These are phyloP conservation scores for Habrosyne pyritoides DNA, from an alignment of 2,888 invertebrate species.

Conservation along the genomic window DNA sequence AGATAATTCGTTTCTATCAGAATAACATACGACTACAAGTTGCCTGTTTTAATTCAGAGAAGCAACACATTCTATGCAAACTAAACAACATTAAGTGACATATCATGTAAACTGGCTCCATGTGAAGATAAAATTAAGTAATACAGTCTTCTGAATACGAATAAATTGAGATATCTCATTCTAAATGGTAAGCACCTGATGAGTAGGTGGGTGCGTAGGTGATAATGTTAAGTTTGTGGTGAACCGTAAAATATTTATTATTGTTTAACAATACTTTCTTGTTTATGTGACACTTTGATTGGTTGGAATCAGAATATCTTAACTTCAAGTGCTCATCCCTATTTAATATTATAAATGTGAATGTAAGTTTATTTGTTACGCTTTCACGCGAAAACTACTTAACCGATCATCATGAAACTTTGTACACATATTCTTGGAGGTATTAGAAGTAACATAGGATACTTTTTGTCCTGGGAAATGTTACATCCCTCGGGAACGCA, in stretches of 20 bases:
- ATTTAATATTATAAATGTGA: too few species aligned
- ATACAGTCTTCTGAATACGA: conserved; percentile 4
- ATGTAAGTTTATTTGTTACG: too few species aligned
- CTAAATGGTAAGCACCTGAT: conserved; percentile 22
- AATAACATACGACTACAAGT: neutral
- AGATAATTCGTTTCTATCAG: too few species aligned
- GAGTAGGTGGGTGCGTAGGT: conserved; percentile 61
- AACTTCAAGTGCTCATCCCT: conserved; percentile 21
- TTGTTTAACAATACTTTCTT: conserved; percentile 29
- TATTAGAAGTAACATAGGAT: too few species aligned
- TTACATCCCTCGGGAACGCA: too few species aligned
- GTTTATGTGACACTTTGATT: conserved; percentile 43
- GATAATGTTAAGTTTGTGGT: conserved; percentile 35
- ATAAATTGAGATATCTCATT: conserved; percentile 43
- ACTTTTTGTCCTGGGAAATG: too few species aligned
- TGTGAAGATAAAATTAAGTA: neutral
- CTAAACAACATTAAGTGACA: neutral
- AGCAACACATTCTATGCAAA: neutral
- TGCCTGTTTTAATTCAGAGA: neutral
- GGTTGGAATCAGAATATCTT: conserved; percentile 27
- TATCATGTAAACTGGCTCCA: neutral
- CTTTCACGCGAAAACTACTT: too few species aligned
- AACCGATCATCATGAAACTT: too few species aligned
- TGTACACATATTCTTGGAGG: too few species aligned
- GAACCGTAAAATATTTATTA: conserved; percentile 24